phyloP scores from a whole-genome alignment of 2,113 vertebrate species.

The Onychostoma macrolepis region DNA sequence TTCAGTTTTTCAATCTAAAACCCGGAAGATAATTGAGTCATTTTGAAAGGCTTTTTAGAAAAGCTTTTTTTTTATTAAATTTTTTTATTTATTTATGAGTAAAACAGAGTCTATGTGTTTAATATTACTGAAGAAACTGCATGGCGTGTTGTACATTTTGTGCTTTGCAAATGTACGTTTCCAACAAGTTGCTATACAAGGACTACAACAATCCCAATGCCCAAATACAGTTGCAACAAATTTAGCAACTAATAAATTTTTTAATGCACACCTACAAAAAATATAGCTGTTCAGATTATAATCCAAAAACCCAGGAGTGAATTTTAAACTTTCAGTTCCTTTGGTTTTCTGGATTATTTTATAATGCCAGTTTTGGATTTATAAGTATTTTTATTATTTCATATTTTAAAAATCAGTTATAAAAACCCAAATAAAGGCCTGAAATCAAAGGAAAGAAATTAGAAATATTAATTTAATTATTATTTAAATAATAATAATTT shows the following conservation, averaged over 20 bases:
- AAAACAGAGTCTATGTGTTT: background rate
- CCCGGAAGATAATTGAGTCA: background rate
- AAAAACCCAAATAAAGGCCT: too few species aligned
- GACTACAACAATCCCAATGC: background rate
- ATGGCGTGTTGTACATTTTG: background rate
- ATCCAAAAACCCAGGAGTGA: background rate
- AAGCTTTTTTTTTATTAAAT: too few species aligned
- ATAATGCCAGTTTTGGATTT: background rate
- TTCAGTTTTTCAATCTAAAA: background rate
- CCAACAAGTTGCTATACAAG: background rate
- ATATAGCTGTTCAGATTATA: background rate
- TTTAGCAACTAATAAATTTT: background rate
- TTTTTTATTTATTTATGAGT: background rate
- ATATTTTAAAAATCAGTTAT: too few species aligned
- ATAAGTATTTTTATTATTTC: background rate
- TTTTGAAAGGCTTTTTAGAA: too few species aligned
- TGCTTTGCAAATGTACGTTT: background rate
- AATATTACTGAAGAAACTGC: too few species aligned
- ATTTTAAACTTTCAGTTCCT: background rate
- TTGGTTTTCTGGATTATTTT: background rate
- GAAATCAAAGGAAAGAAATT: too few species aligned
- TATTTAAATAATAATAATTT: too few species aligned
- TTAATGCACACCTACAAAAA: background rate
- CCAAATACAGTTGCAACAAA: background rate
- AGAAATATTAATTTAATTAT: too few species aligned